Base-by-base conservation (phyloP, 2,888 invertebrate species). In the Megaustenia siamemsis region DNA sequence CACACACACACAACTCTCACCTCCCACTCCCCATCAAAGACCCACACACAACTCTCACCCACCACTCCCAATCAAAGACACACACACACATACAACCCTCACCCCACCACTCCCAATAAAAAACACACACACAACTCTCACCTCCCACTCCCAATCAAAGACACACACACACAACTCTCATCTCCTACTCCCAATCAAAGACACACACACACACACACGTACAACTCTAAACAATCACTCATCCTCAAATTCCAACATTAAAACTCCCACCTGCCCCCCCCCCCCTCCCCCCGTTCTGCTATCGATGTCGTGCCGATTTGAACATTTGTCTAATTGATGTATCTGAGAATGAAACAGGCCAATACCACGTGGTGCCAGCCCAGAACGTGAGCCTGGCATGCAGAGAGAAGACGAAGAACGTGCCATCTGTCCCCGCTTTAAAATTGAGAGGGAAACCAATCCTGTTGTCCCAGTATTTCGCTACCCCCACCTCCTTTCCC, bases 281-380 rank as follows among this genome's bases (percentile, higher is more conserved):
- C 32, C 35, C 53, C 32, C 40, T 35, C n/a, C 60, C 49, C 28
- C 12, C 12, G 40, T 38, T n/a, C 32, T 35, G 38, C 66, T 75
- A 78, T 78, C 69, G 63, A 82, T 63, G 82, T 63, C 43, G 75
- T 60, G 63, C 28, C 32, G 43, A 53, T 28, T 56, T 78, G 69
- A 32, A 63, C 83, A 83, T 83, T 77, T 71, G 66, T 83, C 66
- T 83, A 69, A 77, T 77, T 83, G 77, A 78, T 78, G 83, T 83
- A 78, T 83, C 77, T 83, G 83, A 77, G 83, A 83, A 83, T 21
- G 38, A 40, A 28, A 60, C 60, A 15, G 56, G 28, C 38, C 43
- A 28, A 69, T 53, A 43, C 49, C 60, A 49, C 32, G 35, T 38
- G 63, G 63, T 43, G 66, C 82, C 75, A 66, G 82, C 40, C 28